Conservation (phyloP, 2,888 invertebrate genomes). For the Ichneumoninae sp. region DNA sequence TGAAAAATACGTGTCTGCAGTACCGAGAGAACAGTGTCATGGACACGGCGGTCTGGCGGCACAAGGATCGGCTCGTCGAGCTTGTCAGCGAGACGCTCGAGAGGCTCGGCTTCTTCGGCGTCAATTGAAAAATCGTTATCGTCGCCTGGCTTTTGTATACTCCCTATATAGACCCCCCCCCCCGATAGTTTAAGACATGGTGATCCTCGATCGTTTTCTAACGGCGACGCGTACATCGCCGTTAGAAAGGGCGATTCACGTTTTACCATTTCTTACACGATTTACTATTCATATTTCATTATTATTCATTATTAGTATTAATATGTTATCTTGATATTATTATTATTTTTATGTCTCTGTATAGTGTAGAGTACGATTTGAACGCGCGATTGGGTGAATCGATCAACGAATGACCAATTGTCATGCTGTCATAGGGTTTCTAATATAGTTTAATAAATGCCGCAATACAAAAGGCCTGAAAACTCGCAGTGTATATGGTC, state of each 20-base stretch:
- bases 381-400: not conserved
- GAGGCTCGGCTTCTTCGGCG: slow-evolving; percentile 89
- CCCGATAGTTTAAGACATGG: slow-evolving; percentile 70
- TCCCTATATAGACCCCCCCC: slow-evolving; percentile 1
- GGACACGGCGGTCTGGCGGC: slow-evolving; percentile 95
- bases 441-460: slow-evolving; percentile 6
- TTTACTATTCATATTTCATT: not conserved
- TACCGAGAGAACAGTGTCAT: slow-evolving; percentile 92
- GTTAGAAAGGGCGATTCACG: slow-evolving; percentile 79
- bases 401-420: not conserved
- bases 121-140: slow-evolving; percentile 76
- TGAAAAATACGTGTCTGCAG: slow-evolving; percentile 93
- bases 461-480: not conserved
- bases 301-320: not conserved
- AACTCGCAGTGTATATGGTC: not conserved
- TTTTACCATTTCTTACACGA: slow-evolving; percentile 76
- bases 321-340: not conserved
- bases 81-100: slow-evolving; percentile 90
- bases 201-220: slow-evolving; percentile 82
- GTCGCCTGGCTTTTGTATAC: not conserved
- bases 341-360: not conserved
- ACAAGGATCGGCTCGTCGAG: slow-evolving; percentile 90
- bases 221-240: slow-evolving; percentile 38
- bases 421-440: not conserved
- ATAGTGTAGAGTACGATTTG: not conserved